A percentile compares a stretch with the other conserved stretches of the same genome.
These are phyloP conservation scores for Pituophis catenifer DNA, from an alignment of 2,113 vertebrate genomes.

Conservation along the genomic window DNA sequence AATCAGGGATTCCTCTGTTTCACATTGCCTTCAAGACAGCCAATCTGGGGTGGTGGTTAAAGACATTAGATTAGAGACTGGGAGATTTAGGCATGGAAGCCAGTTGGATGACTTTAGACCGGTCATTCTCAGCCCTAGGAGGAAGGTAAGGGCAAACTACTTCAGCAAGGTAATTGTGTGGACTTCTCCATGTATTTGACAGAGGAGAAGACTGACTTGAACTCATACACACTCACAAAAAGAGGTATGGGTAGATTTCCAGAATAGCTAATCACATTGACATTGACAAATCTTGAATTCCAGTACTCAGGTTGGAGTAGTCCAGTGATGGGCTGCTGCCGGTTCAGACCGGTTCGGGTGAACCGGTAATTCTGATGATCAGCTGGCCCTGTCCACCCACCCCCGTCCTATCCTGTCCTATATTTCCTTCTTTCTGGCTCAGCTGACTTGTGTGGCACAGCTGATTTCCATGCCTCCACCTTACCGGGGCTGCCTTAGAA, in stretches of 20 bases:
- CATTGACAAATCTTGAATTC: neutral
- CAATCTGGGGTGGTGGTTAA: neutral
- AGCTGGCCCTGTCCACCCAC: too few relatives aligned
- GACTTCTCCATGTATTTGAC: neutral
- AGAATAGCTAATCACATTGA: neutral
- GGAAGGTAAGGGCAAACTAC: neutral
- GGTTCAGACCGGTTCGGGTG: too few relatives aligned
- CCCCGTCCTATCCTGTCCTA: too few relatives aligned
- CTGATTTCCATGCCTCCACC: too few relatives aligned
- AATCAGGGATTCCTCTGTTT: conserved; percentile 38
- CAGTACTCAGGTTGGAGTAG: neutral
- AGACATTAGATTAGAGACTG: neutral
- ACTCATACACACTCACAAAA: neutral
- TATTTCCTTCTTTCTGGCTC: too few relatives aligned
- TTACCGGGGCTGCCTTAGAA: too few relatives aligned
- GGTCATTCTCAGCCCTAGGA: neutral
- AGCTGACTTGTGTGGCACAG: too few relatives aligned
- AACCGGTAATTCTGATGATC: too few relatives aligned
- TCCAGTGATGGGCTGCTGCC: neutral
- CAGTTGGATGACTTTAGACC: neutral
- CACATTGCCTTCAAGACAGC: neutral
- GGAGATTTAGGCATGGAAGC: neutral
- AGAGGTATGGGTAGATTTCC: neutral
- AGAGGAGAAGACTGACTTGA: neutral
- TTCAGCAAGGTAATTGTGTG: neutral